Evolutionary conservation across 2,888 invertebrate species (phyloP), one percentile per base, ranked within the genome.

Genomic region (Melinaea marsaeus): DNA sequence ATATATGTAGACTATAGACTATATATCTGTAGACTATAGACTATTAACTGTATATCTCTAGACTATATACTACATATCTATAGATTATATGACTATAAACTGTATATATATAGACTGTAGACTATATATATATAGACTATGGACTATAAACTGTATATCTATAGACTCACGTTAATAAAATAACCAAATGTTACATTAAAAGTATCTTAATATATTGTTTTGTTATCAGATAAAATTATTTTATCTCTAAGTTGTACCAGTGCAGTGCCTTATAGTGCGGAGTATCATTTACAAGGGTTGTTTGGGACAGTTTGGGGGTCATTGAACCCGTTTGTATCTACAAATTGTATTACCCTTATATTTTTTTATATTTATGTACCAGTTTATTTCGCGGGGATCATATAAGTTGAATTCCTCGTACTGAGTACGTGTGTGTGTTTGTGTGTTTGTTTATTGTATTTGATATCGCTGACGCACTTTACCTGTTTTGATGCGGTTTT

Each of bases 261-360:
- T 71, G 71, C 76, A 83, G 84, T 84, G 84, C 84, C 83, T 84
- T 84, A 82, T 69, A 69, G 72, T 75, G 72, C 73, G 69, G 71
- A 74, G 62, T 68, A 62, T 68, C 62, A 47, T 63, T 56, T 37
- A n/a, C 32, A 37, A 9, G 7, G 42, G 32, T 6, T 32, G n/a
- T 48, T 32, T 32, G 51, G 32, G 32, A 6, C 51, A 9, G 9
- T 22, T 48, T n/a, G 32, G 51, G 9, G 51, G 51, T 51, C 51
- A 51, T 51, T 32, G 51, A 51, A 32, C 32, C 13, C 57, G 61
- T 62, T 68, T 65, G 68, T 66, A 42, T 61, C 62, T 59, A 55
- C 37, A 69, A 63, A 57, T 65, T 67, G 56, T 68, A 67, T 67
- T 71, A 65, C 35, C 13, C 63, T 42, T 32, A 51, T 51, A 51